Conservation (phyloP, 2,888 invertebrate species). For the Acronicta alni region DNA sequence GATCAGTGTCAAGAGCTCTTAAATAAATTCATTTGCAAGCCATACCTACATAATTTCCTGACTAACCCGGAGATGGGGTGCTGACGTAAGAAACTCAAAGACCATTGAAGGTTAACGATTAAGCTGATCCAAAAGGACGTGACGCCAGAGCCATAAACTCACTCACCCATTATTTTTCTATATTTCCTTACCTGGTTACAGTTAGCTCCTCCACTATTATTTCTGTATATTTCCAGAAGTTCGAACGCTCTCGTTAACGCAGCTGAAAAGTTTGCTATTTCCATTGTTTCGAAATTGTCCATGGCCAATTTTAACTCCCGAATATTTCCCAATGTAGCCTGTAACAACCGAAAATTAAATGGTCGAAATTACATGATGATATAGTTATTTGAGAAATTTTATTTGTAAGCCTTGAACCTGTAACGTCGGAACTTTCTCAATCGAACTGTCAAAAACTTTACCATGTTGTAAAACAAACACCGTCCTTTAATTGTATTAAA, state of each 20-base stretch:
- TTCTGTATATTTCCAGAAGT: conserved; percentile 92
- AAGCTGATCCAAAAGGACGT: too few relatives aligned
- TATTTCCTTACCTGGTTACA: conserved; percentile 87
- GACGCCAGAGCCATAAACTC: too few relatives aligned
- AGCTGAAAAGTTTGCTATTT: conserved; percentile 97
- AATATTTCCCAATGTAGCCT: conserved; percentile 96
- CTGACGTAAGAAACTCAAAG: too few relatives aligned
- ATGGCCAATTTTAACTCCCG: conserved; percentile 95
- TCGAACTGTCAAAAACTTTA: too few relatives aligned
- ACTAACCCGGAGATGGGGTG: too few relatives aligned
- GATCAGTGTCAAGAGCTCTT: too few relatives aligned
- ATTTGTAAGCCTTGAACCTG: too few relatives aligned
- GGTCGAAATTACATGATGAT: background rate
- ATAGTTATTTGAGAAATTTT: background rate
- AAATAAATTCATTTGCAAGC: too few relatives aligned
- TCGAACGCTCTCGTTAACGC: conserved; percentile 97
- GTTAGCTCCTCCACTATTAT: conserved; percentile 91
- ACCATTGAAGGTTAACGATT: too few relatives aligned
- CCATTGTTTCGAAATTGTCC: conserved; percentile 93
- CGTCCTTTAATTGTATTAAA: background rate
- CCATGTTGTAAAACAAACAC: conserved; percentile 9
- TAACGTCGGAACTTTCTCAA: too few relatives aligned
- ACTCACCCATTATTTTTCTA: too few relatives aligned
- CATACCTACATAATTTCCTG: too few relatives aligned
- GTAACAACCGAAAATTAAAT: conserved; percentile 63